Evolutionary conservation across 1,140 invertebrate genomes (phyloP).

Genomic region (Bactericera cockerelli): DNA sequence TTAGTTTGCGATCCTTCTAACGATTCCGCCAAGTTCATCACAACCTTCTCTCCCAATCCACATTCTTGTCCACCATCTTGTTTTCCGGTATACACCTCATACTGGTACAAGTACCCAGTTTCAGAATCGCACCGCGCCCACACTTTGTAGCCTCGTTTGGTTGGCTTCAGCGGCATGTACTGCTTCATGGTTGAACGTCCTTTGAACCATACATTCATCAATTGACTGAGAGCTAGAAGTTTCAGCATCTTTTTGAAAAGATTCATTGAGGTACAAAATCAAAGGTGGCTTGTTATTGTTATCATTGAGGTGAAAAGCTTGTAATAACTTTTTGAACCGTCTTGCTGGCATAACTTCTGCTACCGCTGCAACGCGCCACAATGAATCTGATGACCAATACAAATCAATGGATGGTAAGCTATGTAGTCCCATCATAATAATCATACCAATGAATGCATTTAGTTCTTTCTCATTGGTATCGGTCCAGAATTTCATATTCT

Average conservation of each 20-base stretch:
- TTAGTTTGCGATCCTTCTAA: constrained; percentile 26
- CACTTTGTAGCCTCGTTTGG: constrained; percentile 24
- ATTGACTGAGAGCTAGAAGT: no score
- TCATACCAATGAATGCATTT: constrained; percentile 21
- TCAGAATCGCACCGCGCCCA: constrained; percentile 19
- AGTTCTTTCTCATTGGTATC: constrained; percentile 20
- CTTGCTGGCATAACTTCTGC: no score
- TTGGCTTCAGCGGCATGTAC: no score
- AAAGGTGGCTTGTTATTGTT: no score
- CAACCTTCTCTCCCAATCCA: constrained; percentile 8
- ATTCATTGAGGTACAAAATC: no score
- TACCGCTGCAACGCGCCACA: no score
- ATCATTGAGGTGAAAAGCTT: no score
- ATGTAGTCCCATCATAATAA: constrained; percentile 24
- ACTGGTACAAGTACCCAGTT: constrained; percentile 23
- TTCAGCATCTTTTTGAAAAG: no score
- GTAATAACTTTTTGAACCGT: no score
- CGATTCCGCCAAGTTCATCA: constrained; percentile 23
- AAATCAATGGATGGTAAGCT: constrained; percentile 19
- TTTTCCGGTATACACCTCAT: constrained; percentile 23
- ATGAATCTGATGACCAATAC: no score
- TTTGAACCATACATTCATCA: no score
- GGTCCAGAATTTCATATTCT: background rate
- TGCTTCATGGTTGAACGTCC: no score
- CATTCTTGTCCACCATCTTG: background rate